Base-by-base conservation (phyloP, 2,113 vertebrate species). In the Girardinichthys multiradiatus region DNA sequence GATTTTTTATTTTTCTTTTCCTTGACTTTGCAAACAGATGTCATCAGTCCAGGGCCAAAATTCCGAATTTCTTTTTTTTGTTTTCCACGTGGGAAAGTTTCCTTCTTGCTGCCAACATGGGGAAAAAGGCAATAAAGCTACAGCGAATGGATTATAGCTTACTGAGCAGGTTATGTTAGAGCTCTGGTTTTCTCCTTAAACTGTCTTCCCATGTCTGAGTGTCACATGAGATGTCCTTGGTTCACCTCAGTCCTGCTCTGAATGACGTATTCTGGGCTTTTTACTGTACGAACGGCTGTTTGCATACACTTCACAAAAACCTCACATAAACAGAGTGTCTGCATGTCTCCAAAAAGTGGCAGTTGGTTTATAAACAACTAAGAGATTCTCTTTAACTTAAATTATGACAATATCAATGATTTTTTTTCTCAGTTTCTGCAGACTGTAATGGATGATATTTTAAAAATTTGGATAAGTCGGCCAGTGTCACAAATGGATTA, bases 51-150 rank as follows among this genome's bases (percentile, higher is more conserved):
- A 24, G 72, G 61, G 92, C 92, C 94, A 94, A 93, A 83, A 91
- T 92, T 93, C 92, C 87, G 88, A 35, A 51, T 90, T 87, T 85
- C 59, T 78, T 74, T 45, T 4, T 82, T 91, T 77, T 76, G n/a
- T 82, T 93, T 92, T 94, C 91, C 92, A 90, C 82, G 86, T 76
- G 85, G 90, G 84, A 94, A 93, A 94, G 70, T 95, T 94, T 81
- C 86, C 74, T 61, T 84, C 42, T 31, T 14, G 2, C 48, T 93
- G 93, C 93, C 92, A 93, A 76, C 75, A 74, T 78, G 74, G 61
- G 51, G 77, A 78, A 79, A 79, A 89, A 64, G 70, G 70, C 62
- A 76, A 79, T 84, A 73, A 78, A 79, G 78, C 79, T 81, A 48
- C 28, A 74, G 71, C 67, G 28, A 85, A 90, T 92, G 91, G 87